Evolutionary conservation across 2,797 vertebrate genomes (phyloP).

Genomic region (Urosaurus nigricauda): DNA sequence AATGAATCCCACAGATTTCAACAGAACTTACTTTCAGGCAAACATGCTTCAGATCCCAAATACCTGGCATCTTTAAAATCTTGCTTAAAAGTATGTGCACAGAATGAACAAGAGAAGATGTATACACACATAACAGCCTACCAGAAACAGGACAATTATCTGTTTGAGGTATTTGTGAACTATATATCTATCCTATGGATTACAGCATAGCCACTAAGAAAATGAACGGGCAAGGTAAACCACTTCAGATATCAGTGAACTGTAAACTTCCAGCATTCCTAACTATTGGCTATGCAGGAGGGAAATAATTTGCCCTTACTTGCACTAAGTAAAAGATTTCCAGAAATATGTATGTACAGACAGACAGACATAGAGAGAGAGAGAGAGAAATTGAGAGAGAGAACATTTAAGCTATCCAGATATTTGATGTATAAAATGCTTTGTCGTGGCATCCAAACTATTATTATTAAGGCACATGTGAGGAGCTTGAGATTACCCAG

Average conservation of each 20-base stretch:
- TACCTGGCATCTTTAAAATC: background rate
- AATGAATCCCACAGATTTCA: background rate
- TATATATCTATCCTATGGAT: background rate
- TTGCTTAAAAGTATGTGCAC: background rate
- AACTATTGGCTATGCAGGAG: no score
- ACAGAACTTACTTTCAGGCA: conserved; percentile 1
- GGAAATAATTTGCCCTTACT: no score
- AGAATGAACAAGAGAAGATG: background rate
- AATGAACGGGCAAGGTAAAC: background rate
- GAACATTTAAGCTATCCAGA: background rate
- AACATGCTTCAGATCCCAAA: background rate
- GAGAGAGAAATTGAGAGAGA: no score
- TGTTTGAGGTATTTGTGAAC: background rate
- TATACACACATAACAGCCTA: background rate
- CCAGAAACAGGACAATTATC: background rate
- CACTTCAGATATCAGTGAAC: no score
- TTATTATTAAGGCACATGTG: background rate
- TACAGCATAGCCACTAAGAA: background rate
- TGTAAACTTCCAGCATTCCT: no score
- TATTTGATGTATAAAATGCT: background rate
- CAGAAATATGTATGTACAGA: background rate
- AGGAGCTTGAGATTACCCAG: background rate
- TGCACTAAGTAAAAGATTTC: background rate
- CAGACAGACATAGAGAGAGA: no score
- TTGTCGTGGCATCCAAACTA: background rate